Evolutionary conservation across 35 echinoderm and acorn worm genomes (phyloP), one percentile per base, ranked within the genome.

Genomic region (Heliocidaris tuberculata): DNA sequence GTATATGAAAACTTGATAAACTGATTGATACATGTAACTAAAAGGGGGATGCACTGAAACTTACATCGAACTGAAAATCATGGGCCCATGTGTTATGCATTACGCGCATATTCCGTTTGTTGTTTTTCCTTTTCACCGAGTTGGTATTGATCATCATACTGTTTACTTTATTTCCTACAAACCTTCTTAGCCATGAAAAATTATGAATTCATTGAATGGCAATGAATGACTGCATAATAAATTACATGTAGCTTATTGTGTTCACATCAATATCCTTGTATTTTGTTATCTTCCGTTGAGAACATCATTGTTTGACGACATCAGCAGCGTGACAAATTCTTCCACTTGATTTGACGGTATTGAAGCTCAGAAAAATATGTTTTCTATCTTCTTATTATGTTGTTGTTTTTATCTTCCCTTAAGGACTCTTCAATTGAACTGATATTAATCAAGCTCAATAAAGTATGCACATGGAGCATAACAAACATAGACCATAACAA

Each of bases 1-100:
- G 7, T 52, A 52, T 52, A 3, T 42, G 35, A 42, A 42, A 0
- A 42, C 35, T 42, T 42, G 35, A 42, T 42, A 42, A 52, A 52
- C 50, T 52, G 8, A 52, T 52, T 13, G 12, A 13, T 52, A n/a
- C n/a, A n/a, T n/a, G n/a, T n/a, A 3, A 52, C 12, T 52, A 70
- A 16, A 24, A 21, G 60, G 60, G 60, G 17, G 5, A 19, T 70
- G 60, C 60, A 70, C 19, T 65, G 60, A 70, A 78, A 78, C 65
- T 78, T 78, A 78, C 65, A 78, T 78, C 65, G 27, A 78, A 78
- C 65, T 78, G 65, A 78, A 27, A 78, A 78, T 78, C 65, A 78
- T 78, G 65, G 19, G 65, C 65, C 65, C 65, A 78, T 6, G 65
- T 78, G 27, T 27, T 17, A 27, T 78, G 65, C 65, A 78, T 21